phyloP scores from a whole-genome alignment of 2,113 vertebrate species.

The Egretta garzetta region DNA sequence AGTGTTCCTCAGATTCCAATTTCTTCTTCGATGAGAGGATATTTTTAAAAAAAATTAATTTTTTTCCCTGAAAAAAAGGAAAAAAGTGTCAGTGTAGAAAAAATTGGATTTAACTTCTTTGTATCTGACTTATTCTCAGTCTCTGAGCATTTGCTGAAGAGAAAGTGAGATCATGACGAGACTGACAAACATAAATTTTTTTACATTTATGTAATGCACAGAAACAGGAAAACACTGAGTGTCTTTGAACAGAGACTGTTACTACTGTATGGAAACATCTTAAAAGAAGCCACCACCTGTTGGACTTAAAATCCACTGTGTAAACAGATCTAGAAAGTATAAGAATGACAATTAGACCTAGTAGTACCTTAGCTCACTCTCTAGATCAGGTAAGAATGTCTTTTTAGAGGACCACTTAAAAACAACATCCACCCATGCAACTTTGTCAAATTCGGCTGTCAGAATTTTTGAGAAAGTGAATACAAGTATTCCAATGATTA shows the following conservation, averaged over 20 bases:
- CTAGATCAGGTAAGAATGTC: not conserved
- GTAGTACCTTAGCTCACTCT: not conserved
- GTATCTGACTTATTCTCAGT: not conserved
- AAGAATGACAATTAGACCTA: not conserved
- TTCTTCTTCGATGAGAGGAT: not conserved
- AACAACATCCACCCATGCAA: not conserved
- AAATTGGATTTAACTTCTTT: not conserved
- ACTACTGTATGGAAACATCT: not conserved
- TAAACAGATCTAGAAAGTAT: not conserved
- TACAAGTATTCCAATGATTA: not conserved
- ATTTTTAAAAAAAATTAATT: not conserved
- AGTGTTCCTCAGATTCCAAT: not conserved
- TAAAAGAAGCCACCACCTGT: not conserved
- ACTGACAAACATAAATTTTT: not conserved
- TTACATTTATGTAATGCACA: not conserved
- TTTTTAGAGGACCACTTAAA: not conserved
- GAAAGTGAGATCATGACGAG: not conserved
- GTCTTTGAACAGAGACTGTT: not conserved
- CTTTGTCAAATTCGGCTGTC: not conserved
- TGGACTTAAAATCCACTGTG: not conserved
- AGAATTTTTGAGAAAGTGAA: not conserved
- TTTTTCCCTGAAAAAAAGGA: not conserved
- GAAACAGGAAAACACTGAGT: not conserved
- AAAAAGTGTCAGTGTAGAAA: not conserved
- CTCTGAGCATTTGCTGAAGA: not conserved